Base-by-base conservation (phyloP, 2,113 vertebrate genomes). In the Circaetus cinerascens region DNA sequence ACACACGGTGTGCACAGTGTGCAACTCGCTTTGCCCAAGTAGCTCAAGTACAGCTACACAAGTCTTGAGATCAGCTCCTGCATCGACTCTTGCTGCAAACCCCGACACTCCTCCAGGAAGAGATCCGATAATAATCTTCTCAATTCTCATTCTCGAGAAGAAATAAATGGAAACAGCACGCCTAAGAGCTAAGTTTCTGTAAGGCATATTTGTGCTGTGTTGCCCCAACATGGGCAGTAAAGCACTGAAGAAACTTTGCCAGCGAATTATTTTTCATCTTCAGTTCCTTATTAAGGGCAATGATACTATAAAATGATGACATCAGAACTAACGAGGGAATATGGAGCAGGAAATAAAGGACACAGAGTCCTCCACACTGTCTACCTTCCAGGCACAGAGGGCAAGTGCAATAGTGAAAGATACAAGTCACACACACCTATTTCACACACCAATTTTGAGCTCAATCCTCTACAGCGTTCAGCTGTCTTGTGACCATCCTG, bases 171-270 rank as follows among this genome's bases (percentile, higher is more conserved):
- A 67, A 73, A n/a, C 10, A 46, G 64, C 77, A 64, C 0, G 1
- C 11, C 3, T 2, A 12, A 29, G 46, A 71, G 45, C 1, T 0
- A 15, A 13, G 40, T 22, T 81, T 46, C 74, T 2, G 0, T 21
- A 11, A 60, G 38, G 64, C 0, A 0, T 5, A 6, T 22, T 36
- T 1, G 0, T 19, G 55, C 75, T 22, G 22, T 10, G 26, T 5
- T 75, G 53, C 55, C 53, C 67, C 40, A 36, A 18, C 11, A 19
- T 0, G 3, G 45, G 41, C 71, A 77, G 57, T 8, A 83, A 90
- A 83, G n/a, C 41, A 13, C 50, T 2, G 15, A 34, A 23, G 40
- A 74, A 67, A 68, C 60, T 27, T 38, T 30, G 32, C 34, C 80
- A 57, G 84, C 0, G 0, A 27, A 5, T 40, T 77, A 7, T 83